These are phyloP conservation scores for Agrilus mali DNA, from an alignment of 2,888 invertebrate species.

Conservation along the genomic window DNA sequence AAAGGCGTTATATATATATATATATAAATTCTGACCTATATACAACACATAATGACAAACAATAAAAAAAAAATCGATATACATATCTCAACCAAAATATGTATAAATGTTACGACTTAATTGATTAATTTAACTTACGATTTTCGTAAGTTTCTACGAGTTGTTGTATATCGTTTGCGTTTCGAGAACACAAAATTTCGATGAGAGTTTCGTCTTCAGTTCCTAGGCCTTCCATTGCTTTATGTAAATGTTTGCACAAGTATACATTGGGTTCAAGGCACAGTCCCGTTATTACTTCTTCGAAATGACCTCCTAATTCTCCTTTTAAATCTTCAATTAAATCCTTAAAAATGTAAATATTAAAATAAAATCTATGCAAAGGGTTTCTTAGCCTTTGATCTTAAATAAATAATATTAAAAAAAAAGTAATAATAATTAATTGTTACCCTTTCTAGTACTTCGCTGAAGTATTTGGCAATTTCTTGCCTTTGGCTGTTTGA, in stretches of 20 bases:
- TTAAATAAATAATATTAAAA: too few species aligned
- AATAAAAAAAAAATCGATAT: background rate
- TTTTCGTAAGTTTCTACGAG: background rate
- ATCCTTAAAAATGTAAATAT: background rate
- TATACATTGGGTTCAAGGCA: background rate
- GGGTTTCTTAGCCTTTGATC: too few species aligned
- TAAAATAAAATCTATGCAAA: too few species aligned
- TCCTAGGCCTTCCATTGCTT: background rate
- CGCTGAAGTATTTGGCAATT: slow-evolving; percentile 47
- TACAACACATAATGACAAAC: background rate
- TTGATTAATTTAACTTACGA: background rate
- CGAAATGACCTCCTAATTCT: background rate
- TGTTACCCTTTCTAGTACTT: slow-evolving; percentile 12
- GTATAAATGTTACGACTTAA: background rate
- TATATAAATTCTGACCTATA: background rate
- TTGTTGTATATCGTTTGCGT: background rate
- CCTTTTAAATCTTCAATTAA: background rate
- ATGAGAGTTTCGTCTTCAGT: background rate
- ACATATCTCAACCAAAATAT: background rate
- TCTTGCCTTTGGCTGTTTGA: slow-evolving; percentile 60
- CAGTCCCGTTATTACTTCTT: background rate
- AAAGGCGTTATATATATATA: background rate
- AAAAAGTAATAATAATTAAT: background rate
- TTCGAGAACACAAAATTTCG: background rate
- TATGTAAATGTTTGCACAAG: background rate